Conservation (phyloP, 1,140 invertebrate genomes). For the silkworm (Bombyx mori) region ASM3026992v2 NC_085114.1:14003501-14004000, state of each 20-base stretch:
- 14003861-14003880: no score
- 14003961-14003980: no score
- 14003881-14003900: no score
- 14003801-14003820: conserved; percentile 26
- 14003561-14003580: conserved; percentile 47
- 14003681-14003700: conserved; percentile 39
- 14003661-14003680: conserved; percentile 33
- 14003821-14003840: no score
- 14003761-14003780: conserved; percentile 53
- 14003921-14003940: no score
- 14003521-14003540: conserved; percentile 12
- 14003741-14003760: conserved; percentile 14
- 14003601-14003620: conserved; percentile 37
- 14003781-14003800: conserved; percentile 59
- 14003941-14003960: no score
- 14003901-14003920: no score
- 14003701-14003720: conserved; percentile 33
- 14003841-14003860: no score
- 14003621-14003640: conserved; percentile 53
- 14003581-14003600: conserved; percentile 38
- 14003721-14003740: conserved; percentile 16
- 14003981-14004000: no score
- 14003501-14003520: conserved; percentile 5
- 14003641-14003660: conserved; percentile 29
- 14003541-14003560: conserved; percentile 22